Evolutionary conservation across 2,113 vertebrate species (phyloP), one percentile per base, ranked within the genome.

Genomic region (Sylvietta virens): DNA sequence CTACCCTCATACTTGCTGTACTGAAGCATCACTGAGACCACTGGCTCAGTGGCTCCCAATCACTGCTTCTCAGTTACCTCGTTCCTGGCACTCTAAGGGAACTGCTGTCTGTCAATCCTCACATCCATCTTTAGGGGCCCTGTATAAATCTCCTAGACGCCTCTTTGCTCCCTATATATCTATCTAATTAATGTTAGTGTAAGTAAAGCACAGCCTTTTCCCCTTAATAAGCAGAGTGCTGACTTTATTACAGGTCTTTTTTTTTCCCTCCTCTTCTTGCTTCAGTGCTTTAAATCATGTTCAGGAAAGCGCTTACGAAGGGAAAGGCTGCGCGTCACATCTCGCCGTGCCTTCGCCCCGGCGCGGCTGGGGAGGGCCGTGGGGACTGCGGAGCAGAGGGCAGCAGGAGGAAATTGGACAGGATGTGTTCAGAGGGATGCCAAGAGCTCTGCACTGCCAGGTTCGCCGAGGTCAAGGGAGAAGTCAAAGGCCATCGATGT

Each of bases 181-280:
- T 98, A 97, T 97, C 97, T 98, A 98, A 98, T 98, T 98, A 98
- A 98, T 97, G 97, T 97, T 97, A 98, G 97, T 98, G 94, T 98
- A 98, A 98, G 98, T 97, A 97, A 81, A 98, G 97, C 97, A 96
- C 94, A 98, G 97, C 98, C 97, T 97, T 98, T 98, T 97, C 98
- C 97, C 97, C 98, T 98, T 98, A 98, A 98, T 98, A 98, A 98
- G 98, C 98, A 98, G 97, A 98, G 97, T 98, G 98, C 98, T 98
- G 98, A 98, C 98, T 98, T 98, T 98, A 98, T 98, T 98, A 97
- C 96, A 95, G 96, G 81, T 92, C 71, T 15, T 95, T 92, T 95
- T 90, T 95, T 35, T 23, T 58, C 77, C 53, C 6, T 28, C 13
- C 17, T 69, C 95, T 96, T 97, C 97, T 98, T 97, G 97, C 95